Evolutionary conservation across 2,888 invertebrate genomes (phyloP), one percentile per base, ranked within the genome.

Genomic region (Thelaira solivaga): DNA sequence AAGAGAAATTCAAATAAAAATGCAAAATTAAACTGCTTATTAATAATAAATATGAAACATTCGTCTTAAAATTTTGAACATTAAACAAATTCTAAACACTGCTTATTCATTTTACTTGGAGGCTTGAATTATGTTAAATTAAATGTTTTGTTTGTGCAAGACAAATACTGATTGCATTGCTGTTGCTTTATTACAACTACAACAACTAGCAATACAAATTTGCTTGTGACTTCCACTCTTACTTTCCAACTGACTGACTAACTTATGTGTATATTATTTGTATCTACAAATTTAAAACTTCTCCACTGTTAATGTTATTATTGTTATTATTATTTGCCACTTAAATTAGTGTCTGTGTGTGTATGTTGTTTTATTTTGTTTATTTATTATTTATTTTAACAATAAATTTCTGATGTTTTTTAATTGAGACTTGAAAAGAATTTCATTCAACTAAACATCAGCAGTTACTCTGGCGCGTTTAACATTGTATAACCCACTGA

Each of bases 391-490:
- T 26, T 51, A 55, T 55, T 69, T 69, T 65, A 78, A 73, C 62
- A 77, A 74, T 59, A 47, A 77, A 72, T 45, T 65, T 39, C 8
- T 49, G 57, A 47, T 47, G 31, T 18, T 29, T 65, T 51, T 67
- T 59, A 57, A 76, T 67, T 65, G 78, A 69, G 74, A 61, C 74
- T 59, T 74, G 65, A 45, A 65, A 59, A 65, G 69, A 71, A 78
- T 65, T 65, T 74, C 47, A 74, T 78, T 74, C 59, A 65, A 53
- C 53, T 71, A 49, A 41, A 71, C 11, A 43, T n/a, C 31, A 78
- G 65, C 74, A 78, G 69, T 74, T 47, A 51, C 64, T 74, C 69
- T 55, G 69, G 69, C 65, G 74, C 69, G 78, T 55, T 78, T 74
- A 53, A 45, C 36, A 11, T 18, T 22, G 68, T 29, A 68, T 29